Conservation (phyloP, 1,140 invertebrate genomes). For the Probaryconus sp. region DNA sequence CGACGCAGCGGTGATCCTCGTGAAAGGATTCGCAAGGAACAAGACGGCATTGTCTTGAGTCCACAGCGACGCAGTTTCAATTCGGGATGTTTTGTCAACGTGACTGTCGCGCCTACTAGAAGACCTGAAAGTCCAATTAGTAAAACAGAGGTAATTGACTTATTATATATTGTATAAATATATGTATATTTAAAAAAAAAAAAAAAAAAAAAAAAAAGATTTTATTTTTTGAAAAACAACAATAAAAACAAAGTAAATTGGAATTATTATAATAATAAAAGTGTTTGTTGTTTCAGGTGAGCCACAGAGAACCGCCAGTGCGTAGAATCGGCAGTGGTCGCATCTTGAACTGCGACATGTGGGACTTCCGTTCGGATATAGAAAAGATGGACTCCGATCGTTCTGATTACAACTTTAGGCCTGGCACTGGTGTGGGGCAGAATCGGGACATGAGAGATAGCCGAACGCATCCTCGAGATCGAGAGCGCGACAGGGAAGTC, state of each 20-base stretch:
- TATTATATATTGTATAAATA: constrained; percentile 1
- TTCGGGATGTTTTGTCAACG: constrained; percentile 86
- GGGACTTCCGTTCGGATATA: constrained; percentile 78
- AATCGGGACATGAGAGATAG: constrained; percentile 68
- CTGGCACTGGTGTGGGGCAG: constrained; percentile 64
- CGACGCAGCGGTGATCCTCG: constrained; percentile 85
- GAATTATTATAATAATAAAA: constrained; percentile 4
- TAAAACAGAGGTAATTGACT: constrained; percentile 71
- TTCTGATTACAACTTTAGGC: constrained; percentile 71
- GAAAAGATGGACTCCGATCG: constrained; percentile 74
- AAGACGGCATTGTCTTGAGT: constrained; percentile 89
- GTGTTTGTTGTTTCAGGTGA: constrained; percentile 62
- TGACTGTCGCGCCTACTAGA: constrained; percentile 75
- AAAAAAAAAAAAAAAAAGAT: neutral
- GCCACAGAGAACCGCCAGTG: constrained; percentile 76
- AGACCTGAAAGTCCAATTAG: constrained; percentile 79
- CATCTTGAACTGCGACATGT: constrained; percentile 84
- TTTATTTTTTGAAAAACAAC: constrained; percentile 9
- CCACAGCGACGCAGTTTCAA: constrained; percentile 90
- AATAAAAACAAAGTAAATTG: neutral
- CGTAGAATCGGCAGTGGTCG: constrained; percentile 88
- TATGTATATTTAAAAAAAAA: too few species aligned
- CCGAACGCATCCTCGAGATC: constrained; percentile 46
- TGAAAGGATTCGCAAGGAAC: constrained; percentile 88
- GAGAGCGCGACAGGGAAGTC: constrained; percentile 62